Evolutionary conservation across 1,140 invertebrate genomes (phyloP).

Genomic region (Archivesica marissinica): DNA sequence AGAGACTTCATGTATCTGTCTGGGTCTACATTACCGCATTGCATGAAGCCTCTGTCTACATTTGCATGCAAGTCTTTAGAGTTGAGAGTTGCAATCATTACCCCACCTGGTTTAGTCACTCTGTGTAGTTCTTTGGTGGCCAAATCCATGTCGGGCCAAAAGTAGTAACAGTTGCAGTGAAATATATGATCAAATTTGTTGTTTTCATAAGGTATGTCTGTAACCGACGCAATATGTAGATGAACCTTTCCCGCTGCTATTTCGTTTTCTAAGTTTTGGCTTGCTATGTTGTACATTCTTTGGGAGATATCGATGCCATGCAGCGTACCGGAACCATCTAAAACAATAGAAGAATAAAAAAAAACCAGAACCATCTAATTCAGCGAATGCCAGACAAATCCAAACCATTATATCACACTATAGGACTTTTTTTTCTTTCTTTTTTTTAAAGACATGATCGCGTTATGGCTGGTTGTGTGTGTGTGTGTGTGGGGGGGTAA

Average conservation of each 20-base stretch:
- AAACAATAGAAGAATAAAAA: not conserved
- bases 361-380: no score
- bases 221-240: slow-evolving; percentile 58
- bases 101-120: slow-evolving; percentile 70
- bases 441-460: no score
- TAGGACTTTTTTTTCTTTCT: no score
- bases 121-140: slow-evolving; percentile 67
- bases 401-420: no score
- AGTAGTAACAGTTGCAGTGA: slow-evolving; percentile 75
- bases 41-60: slow-evolving; percentile 62
- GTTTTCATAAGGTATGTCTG: slow-evolving; percentile 65
- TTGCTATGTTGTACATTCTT: slow-evolving; percentile 67
- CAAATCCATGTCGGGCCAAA: slow-evolving; percentile 69
- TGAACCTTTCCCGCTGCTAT: slow-evolving; percentile 67
- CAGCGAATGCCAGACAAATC: no score
- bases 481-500: no score
- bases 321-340: slow-evolving; percentile 70
- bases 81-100: slow-evolving; percentile 69
- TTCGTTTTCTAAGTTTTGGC: slow-evolving; percentile 40
- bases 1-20: slow-evolving; percentile 71
- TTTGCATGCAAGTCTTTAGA: slow-evolving; percentile 26
- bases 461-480: no score
- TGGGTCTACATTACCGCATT: slow-evolving; percentile 66
- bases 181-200: slow-evolving; percentile 71
- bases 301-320: slow-evolving; percentile 72